Percentiles rank a stretch among this genome's conserved stretches.
phyloP scores from a whole-genome alignment of 2,797 vertebrate genomes.

The Cryptoblepharus egeriae region DNA sequence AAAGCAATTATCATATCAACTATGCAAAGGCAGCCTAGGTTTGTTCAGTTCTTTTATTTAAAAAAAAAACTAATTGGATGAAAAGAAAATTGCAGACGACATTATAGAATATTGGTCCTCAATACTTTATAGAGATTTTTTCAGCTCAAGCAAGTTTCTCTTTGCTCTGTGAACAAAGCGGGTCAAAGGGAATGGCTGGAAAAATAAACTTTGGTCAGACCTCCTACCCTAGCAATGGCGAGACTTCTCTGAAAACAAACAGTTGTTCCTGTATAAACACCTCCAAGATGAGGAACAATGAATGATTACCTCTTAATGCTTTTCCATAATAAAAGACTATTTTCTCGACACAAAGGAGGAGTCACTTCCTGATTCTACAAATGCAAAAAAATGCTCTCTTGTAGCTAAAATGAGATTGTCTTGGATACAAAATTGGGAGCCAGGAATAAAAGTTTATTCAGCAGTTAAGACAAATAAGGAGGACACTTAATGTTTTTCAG shows the following conservation, averaged over 20 bases:
- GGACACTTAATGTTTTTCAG: not conserved
- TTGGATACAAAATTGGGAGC: not conserved
- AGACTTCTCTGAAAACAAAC: conserved; percentile 63
- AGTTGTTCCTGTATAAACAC: conserved; percentile 69
- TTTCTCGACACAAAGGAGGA: conserved; percentile 66
- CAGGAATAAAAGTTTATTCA: conserved; percentile 35
- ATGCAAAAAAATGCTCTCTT: conserved; percentile 37
- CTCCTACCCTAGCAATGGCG: conserved; percentile 42
- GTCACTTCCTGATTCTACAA: conserved; percentile 65
- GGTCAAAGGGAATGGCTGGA: conserved; percentile 57
- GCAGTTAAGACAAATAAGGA: conserved; percentile 47
- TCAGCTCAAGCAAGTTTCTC: conserved; percentile 6
- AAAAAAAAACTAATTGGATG: not conserved
- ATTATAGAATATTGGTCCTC: conserved; percentile 27
- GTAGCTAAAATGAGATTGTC: conserved; percentile 43
- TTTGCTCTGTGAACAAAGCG: conserved; percentile 55
- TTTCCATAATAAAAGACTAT: conserved; percentile 54
- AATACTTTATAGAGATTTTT: conserved; percentile 10
- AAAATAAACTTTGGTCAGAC: conserved; percentile 56
- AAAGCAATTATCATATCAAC: not conserved
- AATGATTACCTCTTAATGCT: conserved; percentile 67
- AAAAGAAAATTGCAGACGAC: not conserved
- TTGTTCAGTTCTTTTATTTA: not conserved
- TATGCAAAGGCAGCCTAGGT: not conserved
- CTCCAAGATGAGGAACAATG: conserved; percentile 64